phyloP scores from a whole-genome alignment of 2,113 vertebrate genomes.

The Hassar affinis region DNA sequence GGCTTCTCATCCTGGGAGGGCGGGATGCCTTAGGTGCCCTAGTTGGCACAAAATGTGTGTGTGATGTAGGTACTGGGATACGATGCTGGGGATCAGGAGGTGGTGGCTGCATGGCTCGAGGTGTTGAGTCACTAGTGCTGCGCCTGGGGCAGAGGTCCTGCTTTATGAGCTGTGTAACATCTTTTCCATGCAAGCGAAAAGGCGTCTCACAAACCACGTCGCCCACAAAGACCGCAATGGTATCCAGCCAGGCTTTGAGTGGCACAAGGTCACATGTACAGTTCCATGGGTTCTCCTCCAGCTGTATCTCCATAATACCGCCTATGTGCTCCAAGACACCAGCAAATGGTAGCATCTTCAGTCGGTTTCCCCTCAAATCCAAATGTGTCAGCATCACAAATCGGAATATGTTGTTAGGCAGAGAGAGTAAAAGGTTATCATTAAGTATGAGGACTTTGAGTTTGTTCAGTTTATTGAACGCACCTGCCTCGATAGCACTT shows the following conservation, averaged over 20 bases:
- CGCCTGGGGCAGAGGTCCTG: conserved; percentile 94
- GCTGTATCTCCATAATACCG: conserved; percentile 97
- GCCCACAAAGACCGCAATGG: conserved; percentile 92
- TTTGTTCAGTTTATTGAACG: conserved; percentile 94
- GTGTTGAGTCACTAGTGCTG: conserved; percentile 77
- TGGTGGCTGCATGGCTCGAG: conserved; percentile 74
- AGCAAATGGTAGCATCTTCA: conserved; percentile 93
- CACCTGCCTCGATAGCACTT: conserved; percentile 88
- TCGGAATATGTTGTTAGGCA: conserved; percentile 95
- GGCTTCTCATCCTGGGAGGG: conserved; percentile 88
- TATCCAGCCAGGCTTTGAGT: conserved; percentile 95
- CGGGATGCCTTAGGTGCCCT: conserved; percentile 87
- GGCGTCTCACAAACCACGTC: conserved; percentile 98
- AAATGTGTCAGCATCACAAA: conserved; percentile 96
- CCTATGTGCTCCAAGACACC: conserved; percentile 96
- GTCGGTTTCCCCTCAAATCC: conserved; percentile 92
- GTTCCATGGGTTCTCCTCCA: conserved; percentile 98
- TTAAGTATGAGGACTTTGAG: conserved; percentile 97
- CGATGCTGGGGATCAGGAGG: conserved; percentile 82
- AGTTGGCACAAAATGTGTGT: conserved; percentile 82
- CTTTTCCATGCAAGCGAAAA: conserved; percentile 92
- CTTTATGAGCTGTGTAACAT: conserved; percentile 92
- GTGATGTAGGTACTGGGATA: conserved; percentile 77
- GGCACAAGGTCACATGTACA: conserved; percentile 95
- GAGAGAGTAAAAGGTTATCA: conserved; percentile 92